Conservation (phyloP, 2,888 invertebrate species). For the Arenicola marina region DNA sequence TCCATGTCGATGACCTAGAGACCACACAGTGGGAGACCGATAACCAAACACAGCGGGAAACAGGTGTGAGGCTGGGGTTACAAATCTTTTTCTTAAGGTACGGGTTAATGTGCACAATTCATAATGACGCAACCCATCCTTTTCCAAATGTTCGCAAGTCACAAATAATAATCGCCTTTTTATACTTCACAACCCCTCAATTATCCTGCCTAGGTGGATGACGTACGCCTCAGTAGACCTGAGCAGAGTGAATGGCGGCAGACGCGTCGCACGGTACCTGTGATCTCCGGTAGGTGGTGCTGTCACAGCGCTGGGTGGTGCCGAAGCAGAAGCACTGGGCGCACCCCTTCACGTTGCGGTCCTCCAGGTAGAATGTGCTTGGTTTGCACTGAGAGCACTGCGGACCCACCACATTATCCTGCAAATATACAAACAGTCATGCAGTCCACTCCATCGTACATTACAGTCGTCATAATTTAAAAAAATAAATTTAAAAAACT, state of each 20-base stretch:
- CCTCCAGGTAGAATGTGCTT: constrained; percentile 88
- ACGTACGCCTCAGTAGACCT: too few species aligned
- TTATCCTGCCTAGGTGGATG: too few species aligned
- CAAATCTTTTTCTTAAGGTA: too few species aligned
- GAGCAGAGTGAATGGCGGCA: too few species aligned
- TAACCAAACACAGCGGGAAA: neutral
- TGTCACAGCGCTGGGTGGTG: constrained; percentile 83
- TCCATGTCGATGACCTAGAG: constrained; percentile 71
- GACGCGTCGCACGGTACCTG: too few species aligned
- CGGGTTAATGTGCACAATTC: too few species aligned
- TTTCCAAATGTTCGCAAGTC: too few species aligned
- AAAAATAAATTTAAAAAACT: neutral
- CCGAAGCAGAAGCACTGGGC: constrained; percentile 98
- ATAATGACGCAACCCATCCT: too few species aligned
- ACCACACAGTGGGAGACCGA: neutral
- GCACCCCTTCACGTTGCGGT: constrained; percentile 85
- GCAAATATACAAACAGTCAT: constrained; percentile 14
- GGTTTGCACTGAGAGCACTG: constrained; percentile 86
- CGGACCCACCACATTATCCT: constrained; percentile 71
- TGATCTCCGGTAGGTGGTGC: neutral
- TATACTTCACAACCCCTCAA: too few species aligned
- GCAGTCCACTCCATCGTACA: neutral
- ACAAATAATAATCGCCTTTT: too few species aligned
- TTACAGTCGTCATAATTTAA: neutral
- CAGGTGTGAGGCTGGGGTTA: neutral